phyloP scores from a whole-genome alignment of 2,113 vertebrate genomes.

The Taurulus bubalis region DNA sequence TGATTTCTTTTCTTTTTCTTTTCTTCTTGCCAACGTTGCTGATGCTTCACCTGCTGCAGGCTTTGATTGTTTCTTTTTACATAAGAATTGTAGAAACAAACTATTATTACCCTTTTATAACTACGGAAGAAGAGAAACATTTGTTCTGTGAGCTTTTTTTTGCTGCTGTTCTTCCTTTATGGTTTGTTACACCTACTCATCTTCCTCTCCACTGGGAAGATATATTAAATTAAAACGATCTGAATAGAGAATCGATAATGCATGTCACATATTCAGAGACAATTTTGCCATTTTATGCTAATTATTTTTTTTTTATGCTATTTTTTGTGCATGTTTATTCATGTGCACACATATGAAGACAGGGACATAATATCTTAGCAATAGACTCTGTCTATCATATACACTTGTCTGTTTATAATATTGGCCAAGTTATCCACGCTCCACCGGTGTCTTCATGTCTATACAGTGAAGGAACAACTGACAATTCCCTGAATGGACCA shows the following conservation, averaged over 20 bases:
- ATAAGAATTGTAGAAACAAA: not conserved
- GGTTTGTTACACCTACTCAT: not conserved
- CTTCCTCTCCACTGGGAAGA: conserved; percentile 6
- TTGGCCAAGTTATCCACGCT: not conserved
- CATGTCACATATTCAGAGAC: conserved; percentile 30
- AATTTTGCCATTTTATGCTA: conserved; percentile 7
- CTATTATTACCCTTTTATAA: not conserved
- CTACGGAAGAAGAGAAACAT: not conserved
- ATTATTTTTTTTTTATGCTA: no score
- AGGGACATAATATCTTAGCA: conserved; percentile 9
- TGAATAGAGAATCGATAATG: conserved; percentile 8
- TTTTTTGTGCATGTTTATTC: conserved; percentile 2
- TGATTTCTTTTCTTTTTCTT: not conserved
- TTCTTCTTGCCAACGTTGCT: not conserved
- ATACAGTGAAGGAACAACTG: not conserved
- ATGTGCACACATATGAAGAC: not conserved
- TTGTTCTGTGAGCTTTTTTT: not conserved
- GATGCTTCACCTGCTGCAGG: not conserved
- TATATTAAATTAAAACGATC: not conserved
- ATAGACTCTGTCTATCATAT: conserved; percentile 14
- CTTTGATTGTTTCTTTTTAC: no score
- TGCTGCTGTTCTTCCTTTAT: not conserved
- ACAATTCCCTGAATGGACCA: not conserved
- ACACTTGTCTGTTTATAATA: conserved; percentile 6
- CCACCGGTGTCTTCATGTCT: conserved; percentile 1